Evolutionary conservation across 2,113 vertebrate species (phyloP).

Genomic region (Cavia aperea): DNA sequence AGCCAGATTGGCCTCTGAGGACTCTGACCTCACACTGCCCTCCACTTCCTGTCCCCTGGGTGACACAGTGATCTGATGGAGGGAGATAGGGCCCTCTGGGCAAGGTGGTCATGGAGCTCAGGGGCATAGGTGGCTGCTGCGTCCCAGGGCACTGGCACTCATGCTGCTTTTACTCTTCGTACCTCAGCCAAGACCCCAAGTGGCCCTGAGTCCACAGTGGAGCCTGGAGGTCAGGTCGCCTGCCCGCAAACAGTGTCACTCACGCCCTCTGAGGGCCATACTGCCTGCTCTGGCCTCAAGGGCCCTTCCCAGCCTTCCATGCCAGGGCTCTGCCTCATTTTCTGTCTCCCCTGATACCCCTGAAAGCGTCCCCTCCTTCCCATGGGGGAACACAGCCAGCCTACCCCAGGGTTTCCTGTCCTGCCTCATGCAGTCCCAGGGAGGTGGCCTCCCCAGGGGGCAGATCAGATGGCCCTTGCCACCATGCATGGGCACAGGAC

Average conservation of each 20-base stretch:
- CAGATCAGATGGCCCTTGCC: background rate
- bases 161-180: background rate
- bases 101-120: rapidly evolving
- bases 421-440: background rate
- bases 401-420: background rate
- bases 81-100: rapidly evolving
- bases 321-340: background rate
- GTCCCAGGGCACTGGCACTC: background rate
- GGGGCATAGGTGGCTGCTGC: rapidly evolving
- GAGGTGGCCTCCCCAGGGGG: background rate
- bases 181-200: background rate
- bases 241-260: background rate
- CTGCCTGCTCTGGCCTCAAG: background rate
- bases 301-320: background rate
- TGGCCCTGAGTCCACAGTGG: background rate
- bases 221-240: background rate
- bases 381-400: background rate
- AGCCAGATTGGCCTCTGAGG: background rate
- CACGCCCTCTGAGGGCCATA: rapidly evolving
- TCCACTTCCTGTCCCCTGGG: background rate
- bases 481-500: background rate
- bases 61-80: background rate
- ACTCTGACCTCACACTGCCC: rapidly evolving
- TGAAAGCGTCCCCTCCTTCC: background rate
- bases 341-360: background rate